Percentiles rank a stretch among this genome's conserved stretches.
These are phyloP conservation scores for Drosophila sproati DNA, from an alignment of 1,140 invertebrate genomes.

Conservation along the genomic window DNA sequence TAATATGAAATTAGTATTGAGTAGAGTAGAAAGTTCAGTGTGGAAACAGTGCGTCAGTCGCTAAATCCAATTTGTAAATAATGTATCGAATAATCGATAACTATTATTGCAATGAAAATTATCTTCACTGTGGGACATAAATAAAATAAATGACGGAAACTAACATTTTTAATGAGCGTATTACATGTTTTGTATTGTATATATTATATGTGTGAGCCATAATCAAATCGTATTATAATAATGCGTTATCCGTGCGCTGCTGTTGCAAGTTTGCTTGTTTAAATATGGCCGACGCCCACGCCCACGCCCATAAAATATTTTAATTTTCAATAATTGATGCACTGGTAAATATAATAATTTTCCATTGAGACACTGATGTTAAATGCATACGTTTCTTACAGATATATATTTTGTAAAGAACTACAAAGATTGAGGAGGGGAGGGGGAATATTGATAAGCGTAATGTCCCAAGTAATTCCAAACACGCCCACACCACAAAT, in stretches of 20 bases:
- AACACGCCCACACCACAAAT: constrained; percentile 81
- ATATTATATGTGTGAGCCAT: constrained; percentile 48
- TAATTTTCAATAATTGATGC: constrained; percentile 58
- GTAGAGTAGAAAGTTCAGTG: background rate
- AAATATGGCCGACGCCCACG: constrained; percentile 77
- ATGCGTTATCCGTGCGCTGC: constrained; percentile 30
- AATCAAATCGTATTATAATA: constrained; percentile 26
- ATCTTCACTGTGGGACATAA: constrained; percentile 61
- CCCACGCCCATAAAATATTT: constrained; percentile 66
- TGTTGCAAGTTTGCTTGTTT: constrained; percentile 48
- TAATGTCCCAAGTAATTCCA: constrained; percentile 77
- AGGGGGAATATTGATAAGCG: constrained; percentile 34
- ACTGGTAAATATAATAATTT: constrained; percentile 47
- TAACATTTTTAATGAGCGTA: constrained; percentile 34
- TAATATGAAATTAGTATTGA: too few relatives aligned
- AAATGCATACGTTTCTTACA: constrained; percentile 18
- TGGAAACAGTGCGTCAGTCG: background rate
- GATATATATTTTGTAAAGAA: constrained; percentile 14
- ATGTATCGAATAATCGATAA: constrained; percentile 39
- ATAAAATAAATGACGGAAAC: constrained; percentile 70
- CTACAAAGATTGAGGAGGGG: background rate
- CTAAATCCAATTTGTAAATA: background rate
- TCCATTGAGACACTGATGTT: background rate
- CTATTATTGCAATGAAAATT: constrained; percentile 23
- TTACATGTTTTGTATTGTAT: constrained; percentile 25